Conservation (phyloP, 1,140 invertebrate species). For the Ruditapes philippinarum region DNA sequence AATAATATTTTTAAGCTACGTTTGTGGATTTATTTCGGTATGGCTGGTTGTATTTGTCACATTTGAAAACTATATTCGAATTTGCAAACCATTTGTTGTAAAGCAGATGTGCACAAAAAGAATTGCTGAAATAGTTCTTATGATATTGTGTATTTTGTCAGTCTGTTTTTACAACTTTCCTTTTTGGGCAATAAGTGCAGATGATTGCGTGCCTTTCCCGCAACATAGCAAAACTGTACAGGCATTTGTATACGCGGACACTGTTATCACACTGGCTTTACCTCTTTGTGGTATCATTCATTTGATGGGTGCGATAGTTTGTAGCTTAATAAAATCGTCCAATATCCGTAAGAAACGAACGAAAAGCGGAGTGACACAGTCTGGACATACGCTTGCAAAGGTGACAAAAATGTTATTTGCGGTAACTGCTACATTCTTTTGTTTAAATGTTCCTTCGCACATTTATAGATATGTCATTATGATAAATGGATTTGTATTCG, state of each 20-base stretch:
- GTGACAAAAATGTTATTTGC: conserved; percentile 94
- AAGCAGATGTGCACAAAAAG: conserved; percentile 77
- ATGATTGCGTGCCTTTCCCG: conserved; percentile 36
- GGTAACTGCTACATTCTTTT: conserved; percentile 93
- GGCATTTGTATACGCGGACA: conserved; percentile 88
- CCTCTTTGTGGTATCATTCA: conserved; percentile 87
- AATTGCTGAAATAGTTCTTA: conserved; percentile 77
- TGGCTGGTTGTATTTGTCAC: conserved; percentile 84
- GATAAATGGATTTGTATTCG: conserved; percentile 65
- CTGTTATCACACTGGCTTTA: conserved; percentile 88
- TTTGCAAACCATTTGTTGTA: conserved; percentile 81
- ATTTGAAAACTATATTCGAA: conserved; percentile 81
- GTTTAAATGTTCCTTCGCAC: conserved; percentile 92
- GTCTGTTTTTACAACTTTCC: conserved; percentile 79
- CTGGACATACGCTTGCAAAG: conserved; percentile 88
- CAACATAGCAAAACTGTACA: conserved; percentile 83
- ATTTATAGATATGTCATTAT: conserved; percentile 82
- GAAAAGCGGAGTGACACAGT: conserved; percentile 18
- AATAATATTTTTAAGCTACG: conserved; percentile 82
- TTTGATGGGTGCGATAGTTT: conserved; percentile 54
- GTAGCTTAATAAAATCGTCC: conserved; percentile 48
- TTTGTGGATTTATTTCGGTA: conserved; percentile 84
- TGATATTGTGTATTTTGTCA: conserved; percentile 70
- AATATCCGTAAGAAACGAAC: neutral
- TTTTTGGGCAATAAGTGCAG: conserved; percentile 74